Evolutionary conservation across 2,797 vertebrate species (phyloP), one percentile per base, ranked within the genome.

Genomic region (Enteromius anoplus): DNA sequence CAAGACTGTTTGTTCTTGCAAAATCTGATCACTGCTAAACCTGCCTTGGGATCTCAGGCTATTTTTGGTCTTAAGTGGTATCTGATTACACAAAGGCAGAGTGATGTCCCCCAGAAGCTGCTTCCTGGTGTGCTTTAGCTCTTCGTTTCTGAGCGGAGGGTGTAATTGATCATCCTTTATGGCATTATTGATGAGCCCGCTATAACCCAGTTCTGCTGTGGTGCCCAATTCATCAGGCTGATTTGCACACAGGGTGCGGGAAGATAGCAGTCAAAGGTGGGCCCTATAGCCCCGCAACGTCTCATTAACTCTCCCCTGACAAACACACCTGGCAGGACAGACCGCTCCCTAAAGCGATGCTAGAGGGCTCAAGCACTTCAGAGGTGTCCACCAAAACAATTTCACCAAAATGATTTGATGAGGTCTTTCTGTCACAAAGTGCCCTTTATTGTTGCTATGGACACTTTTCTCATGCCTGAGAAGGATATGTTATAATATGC

Each of bases 151-250:
- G 68, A 51, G 75, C 15, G n/a, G 73, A 77, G 60, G 75, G 75
- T 62, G 76, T 73, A 82, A 89, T 84, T 83, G 84, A 86, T 88
- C 37, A 72, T 53, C 10, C 65, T 81, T 82, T 78, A 86, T 75
- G 69, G 82, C 81, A 85, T 89, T 87, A 88, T 84, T 87, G 88
- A 89, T 87, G 84, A 78, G 47, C 23, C 55, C 83, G 12, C 85
- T 84, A 83, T 81, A 87, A 78, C 84, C 84, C 60, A 82, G 34
- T 84, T 85, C 81, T 84, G 73, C 72, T 60, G 77, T 76, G 84
- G 84, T 86, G 84, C 69, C 85, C 87, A 88, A 87, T 86, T 86
- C 75, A 87, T 88, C 81, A 89, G 88, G 53, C 75, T 86, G 75
- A 86, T 85, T 86, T 84, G 81, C 83, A 75, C 86, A 87, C 76